Percentiles rank a stretch among this genome's conserved stretches.
Conservation (phyloP, 30 jellyfish, hydroid and myxozoan species). For the Hydractinia echinata region DNA sequence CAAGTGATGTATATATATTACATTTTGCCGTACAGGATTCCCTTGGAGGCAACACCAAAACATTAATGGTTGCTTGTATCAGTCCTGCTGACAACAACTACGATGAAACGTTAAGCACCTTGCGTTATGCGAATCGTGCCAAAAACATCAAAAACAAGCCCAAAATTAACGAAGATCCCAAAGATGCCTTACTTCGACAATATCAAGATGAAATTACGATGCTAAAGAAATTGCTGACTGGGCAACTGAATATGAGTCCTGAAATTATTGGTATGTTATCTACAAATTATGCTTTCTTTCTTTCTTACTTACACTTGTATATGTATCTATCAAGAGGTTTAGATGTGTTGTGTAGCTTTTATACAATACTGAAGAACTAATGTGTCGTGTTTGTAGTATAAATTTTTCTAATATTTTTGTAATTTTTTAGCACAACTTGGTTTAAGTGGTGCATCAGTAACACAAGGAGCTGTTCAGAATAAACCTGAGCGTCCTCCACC, state of each 20-base stretch:
- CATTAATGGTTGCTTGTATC: conserved; percentile 92
- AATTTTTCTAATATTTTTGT: neutral
- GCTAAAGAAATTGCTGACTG: conserved; percentile 74
- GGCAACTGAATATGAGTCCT: conserved; percentile 70
- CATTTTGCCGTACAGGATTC: too few relatives aligned
- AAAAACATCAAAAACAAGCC: conserved; percentile 89
- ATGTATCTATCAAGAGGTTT: neutral
- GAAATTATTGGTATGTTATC: conserved; percentile 4
- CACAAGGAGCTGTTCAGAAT: conserved; percentile 35
- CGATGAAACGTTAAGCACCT: conserved; percentile 84
- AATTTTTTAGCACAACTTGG: conserved; percentile 72
- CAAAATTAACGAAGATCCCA: conserved; percentile 88
- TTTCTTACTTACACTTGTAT: neutral
- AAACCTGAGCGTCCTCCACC: conserved; percentile 37
- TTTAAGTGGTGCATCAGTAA: conserved; percentile 49
- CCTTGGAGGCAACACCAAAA: conserved; percentile 85
- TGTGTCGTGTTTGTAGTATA: neutral
- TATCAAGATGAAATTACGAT: conserved; percentile 85
- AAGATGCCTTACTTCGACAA: conserved; percentile 82
- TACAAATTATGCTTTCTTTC: too few relatives aligned
- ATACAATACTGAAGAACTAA: neutral
- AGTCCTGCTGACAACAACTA: conserved; percentile 94
- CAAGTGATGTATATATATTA: too few relatives aligned
- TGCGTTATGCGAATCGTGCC: conserved; percentile 96
- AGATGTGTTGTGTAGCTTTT: neutral